A percentile compares a stretch with the other conserved stretches of the same genome.
phyloP scores from a whole-genome alignment of 2,113 vertebrate species.

The Recurvirostra avosetta region DNA sequence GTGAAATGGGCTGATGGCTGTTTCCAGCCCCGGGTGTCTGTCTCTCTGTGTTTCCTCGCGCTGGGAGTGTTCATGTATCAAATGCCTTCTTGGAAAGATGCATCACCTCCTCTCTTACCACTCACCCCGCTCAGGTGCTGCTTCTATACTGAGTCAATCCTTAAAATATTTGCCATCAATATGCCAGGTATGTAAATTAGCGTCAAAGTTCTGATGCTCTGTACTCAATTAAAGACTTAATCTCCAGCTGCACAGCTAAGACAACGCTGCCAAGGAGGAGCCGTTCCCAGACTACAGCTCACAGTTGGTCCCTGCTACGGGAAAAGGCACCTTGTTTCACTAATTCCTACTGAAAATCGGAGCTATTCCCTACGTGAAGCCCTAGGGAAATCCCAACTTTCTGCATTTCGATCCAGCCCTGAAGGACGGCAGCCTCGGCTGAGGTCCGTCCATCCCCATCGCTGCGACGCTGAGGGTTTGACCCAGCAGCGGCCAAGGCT shows the following conservation, averaged over 20 bases:
- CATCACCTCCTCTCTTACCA: neutral
- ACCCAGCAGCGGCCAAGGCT: neutral
- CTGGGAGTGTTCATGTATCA: fast-evolving
- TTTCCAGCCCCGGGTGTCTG: neutral
- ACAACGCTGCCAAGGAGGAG: neutral
- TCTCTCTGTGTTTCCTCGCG: neutral
- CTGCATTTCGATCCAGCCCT: fast-evolving
- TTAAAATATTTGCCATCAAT: neutral
- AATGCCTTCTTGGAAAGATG: neutral
- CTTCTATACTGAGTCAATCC: neutral
- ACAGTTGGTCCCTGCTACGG: fast-evolving
- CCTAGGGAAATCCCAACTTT: neutral
- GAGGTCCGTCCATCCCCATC: neutral
- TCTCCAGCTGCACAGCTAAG: neutral
- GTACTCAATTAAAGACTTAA: neutral
- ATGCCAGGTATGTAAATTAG: neutral
- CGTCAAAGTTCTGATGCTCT: neutral
- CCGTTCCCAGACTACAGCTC: neutral
- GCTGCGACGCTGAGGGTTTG: fast-evolving
- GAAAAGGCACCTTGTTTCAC: neutral
- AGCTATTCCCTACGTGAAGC: fast-evolving
- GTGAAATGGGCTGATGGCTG: neutral
- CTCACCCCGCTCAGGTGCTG: neutral
- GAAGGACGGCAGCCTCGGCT: fast-evolving
- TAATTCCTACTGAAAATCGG: neutral